phyloP scores from a whole-genome alignment of 1,140 invertebrate species.

The Drosophila rhopaloa region DNA sequence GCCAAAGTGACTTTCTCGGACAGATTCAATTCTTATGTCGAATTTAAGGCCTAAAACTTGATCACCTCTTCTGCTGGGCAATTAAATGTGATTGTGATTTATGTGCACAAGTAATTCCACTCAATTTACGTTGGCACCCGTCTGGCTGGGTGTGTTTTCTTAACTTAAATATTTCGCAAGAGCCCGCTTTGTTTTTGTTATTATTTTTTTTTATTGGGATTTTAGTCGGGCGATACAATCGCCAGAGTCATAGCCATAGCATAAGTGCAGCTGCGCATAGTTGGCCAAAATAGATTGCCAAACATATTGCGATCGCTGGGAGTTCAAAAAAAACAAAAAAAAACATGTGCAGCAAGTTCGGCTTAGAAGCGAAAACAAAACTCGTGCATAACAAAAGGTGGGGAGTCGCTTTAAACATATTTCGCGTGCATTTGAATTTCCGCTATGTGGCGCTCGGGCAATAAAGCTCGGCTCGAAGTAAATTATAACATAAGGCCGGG shows the following conservation, averaged over 20 bases:
- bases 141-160: slow-evolving; percentile 60
- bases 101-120: slow-evolving; percentile 50
- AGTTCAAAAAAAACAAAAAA: slow-evolving; percentile 4
- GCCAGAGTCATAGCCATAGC: slow-evolving; percentile 18
- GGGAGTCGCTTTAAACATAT: slow-evolving; percentile 63
- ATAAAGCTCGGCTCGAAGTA: slow-evolving; percentile 72
- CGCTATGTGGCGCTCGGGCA: slow-evolving; percentile 73
- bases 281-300: slow-evolving; percentile 66
- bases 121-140: slow-evolving; percentile 38
- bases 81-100: slow-evolving; percentile 49
- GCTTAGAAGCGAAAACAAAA: slow-evolving; percentile 68
- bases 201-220: slow-evolving; percentile 16
- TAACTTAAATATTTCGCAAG: slow-evolving; percentile 69
- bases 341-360: slow-evolving; percentile 47
- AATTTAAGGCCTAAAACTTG: slow-evolving; percentile 4
- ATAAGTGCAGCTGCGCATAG: slow-evolving; percentile 70
- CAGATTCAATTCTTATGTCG: not conserved
- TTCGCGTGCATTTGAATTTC: slow-evolving; percentile 81
- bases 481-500: slow-evolving; percentile 75
- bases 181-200: slow-evolving; percentile 26
- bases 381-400: slow-evolving; percentile 68
- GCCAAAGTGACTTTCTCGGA: not conserved
- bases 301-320: slow-evolving; percentile 54
- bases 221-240: slow-evolving; percentile 68
- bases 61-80: slow-evolving; percentile 24